phyloP scores from a whole-genome alignment of 2,113 vertebrate species.

The Chionis minor region DNA sequence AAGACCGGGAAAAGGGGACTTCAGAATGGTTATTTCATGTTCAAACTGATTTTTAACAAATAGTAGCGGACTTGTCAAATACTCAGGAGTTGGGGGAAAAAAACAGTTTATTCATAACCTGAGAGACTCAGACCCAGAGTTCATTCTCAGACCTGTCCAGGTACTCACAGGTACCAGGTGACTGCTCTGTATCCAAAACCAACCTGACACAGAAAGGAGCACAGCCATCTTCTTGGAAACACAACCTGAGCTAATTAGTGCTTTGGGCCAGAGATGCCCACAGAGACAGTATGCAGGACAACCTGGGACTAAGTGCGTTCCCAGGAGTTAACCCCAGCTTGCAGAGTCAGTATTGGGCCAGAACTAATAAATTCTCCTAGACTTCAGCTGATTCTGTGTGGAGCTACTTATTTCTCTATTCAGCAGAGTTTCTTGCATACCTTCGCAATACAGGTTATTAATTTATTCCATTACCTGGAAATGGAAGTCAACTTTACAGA shows the following conservation, averaged over 20 bases:
- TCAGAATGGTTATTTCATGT: not conserved
- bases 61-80: not conserved
- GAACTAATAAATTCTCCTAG: not conserved
- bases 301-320: not conserved
- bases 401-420: not conserved
- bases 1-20: not conserved
- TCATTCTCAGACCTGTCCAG: not conserved
- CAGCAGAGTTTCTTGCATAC: not conserved
- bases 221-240: not conserved
- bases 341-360: not conserved
- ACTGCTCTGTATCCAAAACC: not conserved
- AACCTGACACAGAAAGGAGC: not conserved
- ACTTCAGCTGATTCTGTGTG: not conserved
- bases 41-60: not conserved
- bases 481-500: not conserved
- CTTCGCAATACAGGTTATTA: not conserved
- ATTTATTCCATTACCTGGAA: not conserved
- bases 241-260: not conserved
- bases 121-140: not conserved
- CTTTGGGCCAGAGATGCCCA: not conserved
- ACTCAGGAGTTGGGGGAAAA: rapidly evolving
- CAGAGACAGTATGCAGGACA: not conserved
- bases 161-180: not conserved
- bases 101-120: not conserved
- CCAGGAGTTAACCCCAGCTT: not conserved